Evolutionary conservation across 2,888 invertebrate genomes (phyloP).

Genomic region (Noctua comes): DNA sequence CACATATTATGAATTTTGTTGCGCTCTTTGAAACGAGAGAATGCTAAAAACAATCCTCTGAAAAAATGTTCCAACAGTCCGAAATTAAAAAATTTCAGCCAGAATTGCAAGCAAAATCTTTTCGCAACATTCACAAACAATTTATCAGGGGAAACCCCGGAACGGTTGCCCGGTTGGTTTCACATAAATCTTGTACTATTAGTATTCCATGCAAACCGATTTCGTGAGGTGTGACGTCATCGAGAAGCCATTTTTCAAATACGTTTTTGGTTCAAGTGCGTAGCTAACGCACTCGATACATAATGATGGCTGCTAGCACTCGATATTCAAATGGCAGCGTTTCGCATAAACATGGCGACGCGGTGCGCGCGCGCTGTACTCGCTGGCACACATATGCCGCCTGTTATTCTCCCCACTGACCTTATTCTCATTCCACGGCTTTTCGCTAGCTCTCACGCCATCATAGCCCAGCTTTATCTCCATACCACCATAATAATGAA

Average conservation of each 20-base stretch:
- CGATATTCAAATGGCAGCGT: conserved; percentile 54
- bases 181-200: conserved; percentile 1
- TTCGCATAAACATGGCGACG: conserved; percentile 50
- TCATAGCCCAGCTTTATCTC: conserved; percentile 36
- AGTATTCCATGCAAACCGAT: conserved; percentile 16
- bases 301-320: conserved; percentile 32
- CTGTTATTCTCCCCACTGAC: conserved; percentile 66
- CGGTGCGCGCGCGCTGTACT: conserved; percentile 46
- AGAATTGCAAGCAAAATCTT: background rate
- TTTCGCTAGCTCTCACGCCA: conserved; percentile 62
- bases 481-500: conserved; percentile 10
- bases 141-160: conserved; percentile 13
- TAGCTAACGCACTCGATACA: conserved; percentile 30
- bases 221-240: conserved; percentile 15
- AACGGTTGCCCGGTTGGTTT: background rate
- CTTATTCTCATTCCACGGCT: conserved; percentile 63
- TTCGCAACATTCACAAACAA: no score
- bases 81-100: background rate
- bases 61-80: background rate
- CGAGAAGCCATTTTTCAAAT: conserved; percentile 21
- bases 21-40: background rate
- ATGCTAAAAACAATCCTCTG: background rate
- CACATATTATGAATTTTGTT: background rate
- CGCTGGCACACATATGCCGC: conserved; percentile 54
- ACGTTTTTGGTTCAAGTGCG: conserved; percentile 30